Conservation (phyloP, 2,797 vertebrate species). For the Erpetoichthys calabaricus region DNA sequence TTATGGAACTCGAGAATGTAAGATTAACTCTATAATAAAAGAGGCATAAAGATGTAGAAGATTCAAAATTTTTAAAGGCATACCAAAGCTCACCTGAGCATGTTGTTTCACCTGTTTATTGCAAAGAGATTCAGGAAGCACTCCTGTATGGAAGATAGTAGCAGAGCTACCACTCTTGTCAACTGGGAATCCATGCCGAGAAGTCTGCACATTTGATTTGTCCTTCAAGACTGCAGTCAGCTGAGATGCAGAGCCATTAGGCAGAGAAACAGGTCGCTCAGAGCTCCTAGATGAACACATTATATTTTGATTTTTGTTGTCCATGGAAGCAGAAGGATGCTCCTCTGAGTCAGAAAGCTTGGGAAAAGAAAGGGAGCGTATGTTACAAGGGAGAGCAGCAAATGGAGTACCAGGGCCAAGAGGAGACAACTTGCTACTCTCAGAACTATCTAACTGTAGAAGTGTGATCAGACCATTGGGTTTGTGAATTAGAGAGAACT, state of each 20-base stretch:
- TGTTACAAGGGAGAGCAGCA: constrained; percentile 79
- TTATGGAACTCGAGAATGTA: no score
- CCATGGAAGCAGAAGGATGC: neutral
- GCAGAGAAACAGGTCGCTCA: constrained; percentile 39
- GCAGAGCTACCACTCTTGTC: neutral
- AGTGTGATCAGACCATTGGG: constrained; percentile 82
- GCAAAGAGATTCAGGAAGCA: no score
- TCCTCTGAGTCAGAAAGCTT: constrained; percentile 79
- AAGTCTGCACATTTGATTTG: constrained; percentile 35
- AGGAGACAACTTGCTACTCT: constrained; percentile 38
- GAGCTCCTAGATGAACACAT: no score
- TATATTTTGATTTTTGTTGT: no score
- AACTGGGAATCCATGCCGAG: constrained; percentile 21
- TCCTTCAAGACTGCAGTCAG: constrained; percentile 43
- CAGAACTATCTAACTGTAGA: constrained; percentile 61
- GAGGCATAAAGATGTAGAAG: no score
- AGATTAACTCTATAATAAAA: no score
- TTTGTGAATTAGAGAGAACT: constrained; percentile 60
- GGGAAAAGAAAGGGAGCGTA: constrained; percentile 88
- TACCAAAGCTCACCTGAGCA: no score
- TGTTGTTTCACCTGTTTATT: no score
- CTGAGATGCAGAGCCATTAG: constrained; percentile 55
- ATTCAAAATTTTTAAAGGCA: no score
- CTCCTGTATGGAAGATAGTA: no score
- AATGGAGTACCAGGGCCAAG: constrained; percentile 30